Conservation (phyloP, 2,113 vertebrate species). For the Anser cygnoides region DNA sequence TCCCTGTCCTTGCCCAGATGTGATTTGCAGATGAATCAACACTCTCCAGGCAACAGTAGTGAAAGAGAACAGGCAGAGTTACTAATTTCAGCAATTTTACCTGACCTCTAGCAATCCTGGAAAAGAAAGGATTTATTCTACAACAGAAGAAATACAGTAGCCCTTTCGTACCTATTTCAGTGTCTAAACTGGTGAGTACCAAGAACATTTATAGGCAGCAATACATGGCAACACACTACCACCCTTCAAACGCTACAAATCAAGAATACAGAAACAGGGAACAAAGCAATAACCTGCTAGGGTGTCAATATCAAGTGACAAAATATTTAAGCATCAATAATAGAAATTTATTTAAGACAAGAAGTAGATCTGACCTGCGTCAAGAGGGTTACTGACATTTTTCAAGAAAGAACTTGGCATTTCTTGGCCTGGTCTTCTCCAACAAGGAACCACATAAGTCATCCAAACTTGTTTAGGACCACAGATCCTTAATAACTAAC, state of each 20-base stretch:
- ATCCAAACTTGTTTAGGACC: not conserved
- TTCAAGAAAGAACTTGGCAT: not conserved
- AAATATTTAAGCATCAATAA: not conserved
- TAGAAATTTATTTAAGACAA: not conserved
- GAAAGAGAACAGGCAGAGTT: not conserved
- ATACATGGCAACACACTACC: not conserved
- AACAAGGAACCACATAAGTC: not conserved
- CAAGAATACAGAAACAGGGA: not conserved
- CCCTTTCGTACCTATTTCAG: not conserved
- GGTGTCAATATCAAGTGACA: not conserved
- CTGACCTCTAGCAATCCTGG: not conserved
- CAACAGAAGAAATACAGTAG: not conserved
- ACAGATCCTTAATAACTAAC: not conserved
- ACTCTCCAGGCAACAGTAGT: not conserved
- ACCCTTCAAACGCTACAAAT: not conserved
- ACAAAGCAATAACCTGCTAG: not conserved
- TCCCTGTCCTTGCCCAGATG: not conserved
- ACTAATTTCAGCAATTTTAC: not conserved
- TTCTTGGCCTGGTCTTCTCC: not conserved
- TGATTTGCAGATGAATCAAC: not conserved
- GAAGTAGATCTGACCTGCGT: not conserved
- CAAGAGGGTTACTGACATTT: fast-evolving
- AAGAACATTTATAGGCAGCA: not conserved
- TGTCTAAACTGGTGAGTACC: not conserved
- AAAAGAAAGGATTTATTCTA: not conserved